Conservation (phyloP, 2,797 vertebrate genomes). For the Chloroceryle amazona region DNA sequence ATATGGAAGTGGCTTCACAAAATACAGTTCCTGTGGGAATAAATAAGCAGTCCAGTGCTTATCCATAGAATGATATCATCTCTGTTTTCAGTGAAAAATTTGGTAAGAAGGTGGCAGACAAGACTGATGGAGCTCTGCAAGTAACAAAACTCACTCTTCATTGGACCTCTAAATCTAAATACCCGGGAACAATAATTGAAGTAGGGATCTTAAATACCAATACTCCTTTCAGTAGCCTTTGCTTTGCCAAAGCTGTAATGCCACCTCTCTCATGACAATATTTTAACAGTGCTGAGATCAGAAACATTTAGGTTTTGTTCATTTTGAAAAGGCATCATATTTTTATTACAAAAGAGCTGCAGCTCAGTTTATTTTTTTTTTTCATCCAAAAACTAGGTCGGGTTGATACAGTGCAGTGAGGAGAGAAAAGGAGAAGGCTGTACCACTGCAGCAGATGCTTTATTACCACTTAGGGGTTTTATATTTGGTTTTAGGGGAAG, state of each 20-base stretch:
- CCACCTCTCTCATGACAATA: not conserved
- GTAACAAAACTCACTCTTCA: not conserved
- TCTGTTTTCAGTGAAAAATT: not conserved
- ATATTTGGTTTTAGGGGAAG: not conserved
- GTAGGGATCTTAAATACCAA: not conserved
- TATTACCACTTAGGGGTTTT: not conserved
- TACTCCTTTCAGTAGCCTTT: not conserved
- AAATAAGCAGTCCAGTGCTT: not conserved
- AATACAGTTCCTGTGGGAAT: accelerated
- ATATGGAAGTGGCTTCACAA: not conserved
- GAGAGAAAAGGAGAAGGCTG: constrained; percentile 12
- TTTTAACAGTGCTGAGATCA: not conserved
- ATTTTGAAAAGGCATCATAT: not conserved
- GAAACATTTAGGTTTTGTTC: not conserved
- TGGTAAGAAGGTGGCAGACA: not conserved
- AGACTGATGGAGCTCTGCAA: not conserved
- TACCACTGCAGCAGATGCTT: not conserved
- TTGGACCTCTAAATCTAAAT: not conserved
- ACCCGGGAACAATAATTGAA: not conserved
- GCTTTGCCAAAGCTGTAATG: not conserved
- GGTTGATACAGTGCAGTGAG: not conserved
- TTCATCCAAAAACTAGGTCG: constrained; percentile 19
- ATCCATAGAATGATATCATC: not conserved
- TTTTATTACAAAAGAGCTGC: not conserved
- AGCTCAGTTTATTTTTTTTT: not conserved